Evolutionary conservation across 23 tunicate genomes (phyloP).

Genomic region (Ciona savignyi): DNA sequence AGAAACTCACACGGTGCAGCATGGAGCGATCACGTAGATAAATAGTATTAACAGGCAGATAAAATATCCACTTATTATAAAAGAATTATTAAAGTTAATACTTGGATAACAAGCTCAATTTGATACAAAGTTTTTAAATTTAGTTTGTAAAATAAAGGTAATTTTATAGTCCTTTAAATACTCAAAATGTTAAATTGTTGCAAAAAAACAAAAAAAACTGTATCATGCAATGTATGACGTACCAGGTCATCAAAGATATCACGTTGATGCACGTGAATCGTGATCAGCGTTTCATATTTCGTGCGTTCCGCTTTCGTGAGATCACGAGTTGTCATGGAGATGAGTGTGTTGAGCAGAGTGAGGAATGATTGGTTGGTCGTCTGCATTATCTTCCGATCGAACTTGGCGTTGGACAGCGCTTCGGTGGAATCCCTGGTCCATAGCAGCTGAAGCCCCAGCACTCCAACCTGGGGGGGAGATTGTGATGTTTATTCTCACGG

Average conservation of each 20-base stretch:
- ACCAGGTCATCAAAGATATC: slow-evolving; percentile 95
- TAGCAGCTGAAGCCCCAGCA: slow-evolving; percentile 74
- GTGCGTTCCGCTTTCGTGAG: slow-evolving; percentile 54
- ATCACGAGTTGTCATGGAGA: slow-evolving; percentile 65
- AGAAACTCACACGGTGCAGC: too few species aligned
- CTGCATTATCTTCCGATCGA: slow-evolving; percentile 80
- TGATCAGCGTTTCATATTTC: slow-evolving; percentile 92
- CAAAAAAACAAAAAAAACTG: not conserved
- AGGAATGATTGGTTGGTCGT: slow-evolving; percentile 68
- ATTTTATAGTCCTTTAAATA: not conserved
- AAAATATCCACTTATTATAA: too few species aligned
- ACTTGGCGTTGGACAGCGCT: slow-evolving; percentile 82
- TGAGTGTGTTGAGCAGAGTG: slow-evolving; percentile 63
- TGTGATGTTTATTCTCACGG: too few species aligned
- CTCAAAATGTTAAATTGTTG: not conserved
- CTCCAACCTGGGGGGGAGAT: slow-evolving; percentile 91
- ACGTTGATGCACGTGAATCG: slow-evolving; percentile 89
- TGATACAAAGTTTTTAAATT: too few species aligned
- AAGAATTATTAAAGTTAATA: too few species aligned
- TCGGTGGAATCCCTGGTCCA: slow-evolving; percentile 87
- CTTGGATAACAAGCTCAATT: too few species aligned
- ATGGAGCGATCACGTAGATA: too few species aligned
- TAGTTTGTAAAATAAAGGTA: too few species aligned
- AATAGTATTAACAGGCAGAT: too few species aligned
- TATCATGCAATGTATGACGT: slow-evolving; percentile 3